These are phyloP conservation scores for Actinia tenebrosa DNA, from an alignment of 64 coral and sea anemone genomes.

Conservation along the genomic window DNA sequence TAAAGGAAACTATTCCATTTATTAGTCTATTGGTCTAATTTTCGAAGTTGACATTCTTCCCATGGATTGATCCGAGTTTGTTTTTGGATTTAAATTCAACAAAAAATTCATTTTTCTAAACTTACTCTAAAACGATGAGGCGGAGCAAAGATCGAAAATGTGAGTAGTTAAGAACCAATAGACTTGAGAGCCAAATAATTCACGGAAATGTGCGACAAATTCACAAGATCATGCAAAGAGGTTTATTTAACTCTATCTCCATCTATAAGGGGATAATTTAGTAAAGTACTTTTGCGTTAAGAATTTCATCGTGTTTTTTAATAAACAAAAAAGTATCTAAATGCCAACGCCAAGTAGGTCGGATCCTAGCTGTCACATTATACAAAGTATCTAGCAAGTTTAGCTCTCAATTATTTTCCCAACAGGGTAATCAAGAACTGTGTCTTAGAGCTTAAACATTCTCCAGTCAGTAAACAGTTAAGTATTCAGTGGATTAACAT, in stretches of 20 bases:
- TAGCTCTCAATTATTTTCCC: neutral
- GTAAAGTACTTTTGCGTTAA: neutral
- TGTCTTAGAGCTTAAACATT: constrained; percentile 9
- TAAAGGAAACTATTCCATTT: neutral
- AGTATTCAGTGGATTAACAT: constrained; percentile 59
- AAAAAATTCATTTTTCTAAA: neutral
- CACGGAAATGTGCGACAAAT: constrained; percentile 5
- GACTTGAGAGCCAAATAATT: neutral
- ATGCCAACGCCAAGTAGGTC: neutral
- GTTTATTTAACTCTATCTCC: neutral
- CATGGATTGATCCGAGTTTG: neutral
- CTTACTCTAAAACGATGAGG: neutral
- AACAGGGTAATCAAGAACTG: constrained; percentile 10
- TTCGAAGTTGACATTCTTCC: neutral
- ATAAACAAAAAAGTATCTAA: neutral
- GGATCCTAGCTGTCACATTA: neutral
- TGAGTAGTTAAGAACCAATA: constrained; percentile 7
- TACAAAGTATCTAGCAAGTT: neutral
- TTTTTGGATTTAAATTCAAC: constrained; percentile 4
- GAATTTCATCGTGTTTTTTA: neutral
- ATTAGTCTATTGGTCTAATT: neutral
- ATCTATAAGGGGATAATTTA: neutral
- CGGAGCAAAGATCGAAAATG: neutral
- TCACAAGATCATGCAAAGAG: constrained; percentile 14
- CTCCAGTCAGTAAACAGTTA: constrained; percentile 39